These are phyloP conservation scores for Pangasius macronema DNA, from an alignment of 2,797 vertebrate species.

Conservation along the genomic window DNA sequence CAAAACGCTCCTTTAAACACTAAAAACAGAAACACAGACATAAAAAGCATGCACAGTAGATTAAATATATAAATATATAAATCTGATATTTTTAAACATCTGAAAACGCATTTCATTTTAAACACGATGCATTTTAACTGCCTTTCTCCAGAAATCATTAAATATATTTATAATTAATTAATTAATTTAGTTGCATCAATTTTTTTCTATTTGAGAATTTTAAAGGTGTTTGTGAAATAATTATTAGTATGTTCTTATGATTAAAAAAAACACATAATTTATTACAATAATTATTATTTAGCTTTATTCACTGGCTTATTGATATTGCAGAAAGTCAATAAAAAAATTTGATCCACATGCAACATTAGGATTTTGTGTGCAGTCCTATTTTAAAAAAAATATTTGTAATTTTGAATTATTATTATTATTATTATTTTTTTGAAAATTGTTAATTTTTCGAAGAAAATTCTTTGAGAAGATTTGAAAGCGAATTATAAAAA, in stretches of 20 bases:
- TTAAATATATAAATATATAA: no score
- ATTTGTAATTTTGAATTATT: no score
- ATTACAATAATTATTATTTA: neutral
- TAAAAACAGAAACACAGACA: no score
- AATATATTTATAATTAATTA: neutral
- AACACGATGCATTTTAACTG: neutral
- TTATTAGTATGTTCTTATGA: neutral
- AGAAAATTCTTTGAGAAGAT: neutral
- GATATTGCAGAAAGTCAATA: neutral
- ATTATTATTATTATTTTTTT: no score
- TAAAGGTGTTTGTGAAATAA: neutral
- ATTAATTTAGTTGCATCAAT: neutral
- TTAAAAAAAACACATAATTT: neutral
- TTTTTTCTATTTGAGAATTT: neutral
- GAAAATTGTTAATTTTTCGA: neutral
- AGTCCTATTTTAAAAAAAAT: neutral
- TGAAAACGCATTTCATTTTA: neutral
- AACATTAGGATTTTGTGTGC: no score
- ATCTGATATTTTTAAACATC: neutral
- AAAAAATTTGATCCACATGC: neutral
- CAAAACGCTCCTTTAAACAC: no score
- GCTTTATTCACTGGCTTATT: neutral
- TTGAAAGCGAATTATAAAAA: neutral
- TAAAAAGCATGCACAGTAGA: no score
- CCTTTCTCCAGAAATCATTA: neutral